Evolutionary conservation across 2,113 vertebrate species (phyloP).

Genomic region (Hyaena hyaena): DNA sequence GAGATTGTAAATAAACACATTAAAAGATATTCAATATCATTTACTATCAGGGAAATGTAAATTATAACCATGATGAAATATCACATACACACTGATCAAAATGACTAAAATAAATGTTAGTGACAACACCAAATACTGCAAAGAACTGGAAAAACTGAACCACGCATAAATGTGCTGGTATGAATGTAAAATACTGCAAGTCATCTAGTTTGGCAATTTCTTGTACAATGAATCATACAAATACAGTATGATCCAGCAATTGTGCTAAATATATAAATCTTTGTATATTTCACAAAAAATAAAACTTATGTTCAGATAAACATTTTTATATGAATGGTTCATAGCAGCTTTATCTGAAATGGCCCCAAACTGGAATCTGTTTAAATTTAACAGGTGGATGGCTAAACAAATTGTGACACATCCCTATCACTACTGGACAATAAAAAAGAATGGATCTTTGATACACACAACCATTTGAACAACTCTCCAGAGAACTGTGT

Average conservation of each 20-base stretch:
- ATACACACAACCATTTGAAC: not conserved
- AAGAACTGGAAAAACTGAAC: not conserved
- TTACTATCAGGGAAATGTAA: not conserved
- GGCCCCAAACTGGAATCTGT: not conserved
- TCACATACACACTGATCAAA: not conserved
- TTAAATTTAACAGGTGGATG: not conserved
- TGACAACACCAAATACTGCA: not conserved
- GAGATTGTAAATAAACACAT: not conserved
- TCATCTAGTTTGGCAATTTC: not conserved
- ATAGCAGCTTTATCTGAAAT: not conserved
- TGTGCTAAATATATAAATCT: not conserved
- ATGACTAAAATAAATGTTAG: not conserved
- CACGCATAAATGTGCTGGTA: not conserved
- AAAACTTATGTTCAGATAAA: not conserved
- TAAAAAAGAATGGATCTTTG: not conserved
- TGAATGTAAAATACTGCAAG: not conserved
- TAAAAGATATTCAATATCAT: not conserved
- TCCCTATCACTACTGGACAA: not conserved
- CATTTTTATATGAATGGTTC: not conserved
- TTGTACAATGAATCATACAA: not conserved
- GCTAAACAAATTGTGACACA: not conserved
- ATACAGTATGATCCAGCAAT: not conserved
- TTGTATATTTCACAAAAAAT: not conserved
- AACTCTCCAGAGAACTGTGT: not conserved
- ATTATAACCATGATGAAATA: not conserved